Base-by-base conservation (phyloP, 2,888 invertebrate species). In the Willowsia nigromaculata region DNA sequence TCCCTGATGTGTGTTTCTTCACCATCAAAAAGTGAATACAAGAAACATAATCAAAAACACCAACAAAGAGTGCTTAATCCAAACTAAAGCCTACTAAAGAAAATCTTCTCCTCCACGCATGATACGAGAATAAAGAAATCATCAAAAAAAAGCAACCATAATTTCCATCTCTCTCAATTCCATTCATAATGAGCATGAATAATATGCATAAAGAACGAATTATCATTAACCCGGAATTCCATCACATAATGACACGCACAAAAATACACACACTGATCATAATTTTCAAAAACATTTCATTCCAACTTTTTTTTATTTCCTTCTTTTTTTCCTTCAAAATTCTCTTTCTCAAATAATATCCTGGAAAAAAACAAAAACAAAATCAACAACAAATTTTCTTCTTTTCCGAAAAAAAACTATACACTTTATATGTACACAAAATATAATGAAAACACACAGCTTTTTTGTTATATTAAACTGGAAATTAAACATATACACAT, bases 161-260 rank as follows among this genome's bases (percentile, higher is more conserved):
- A 30, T 6, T n/a, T 15, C 30, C n/a, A 11, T n/a, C 40, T 5
- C 53, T 56, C 13, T 30, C 33, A 1, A 27, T 7, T 47, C n/a
- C 68, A 68, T 74, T 33, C 22, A 43, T 78, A 85, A 85, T 78
- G 85, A 85, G 85, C 85, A 74, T 85, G 85, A 27, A 76, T 85
- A 85, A 85, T 85, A 85, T 85, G 85, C 85, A 85, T 78, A 85
- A 85, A 85, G 65, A 50, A 25, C 18, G 78, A 85, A 78, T 85
- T 78, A 85, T 85, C 85, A 85, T 85, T 85, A 85, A 78, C 85
- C 85, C 76, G 78, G 78, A 85, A 85, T 81, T 81, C 82, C 82
- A 81, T 25, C 47, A 4, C 37, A 18, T 30, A 78, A 47, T 18
- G 30, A 53, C 30, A 47, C 13, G 53, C 27, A 76, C 50, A 7